phyloP scores from a whole-genome alignment of 1,140 invertebrate species.

The Euura lappo region DNA sequence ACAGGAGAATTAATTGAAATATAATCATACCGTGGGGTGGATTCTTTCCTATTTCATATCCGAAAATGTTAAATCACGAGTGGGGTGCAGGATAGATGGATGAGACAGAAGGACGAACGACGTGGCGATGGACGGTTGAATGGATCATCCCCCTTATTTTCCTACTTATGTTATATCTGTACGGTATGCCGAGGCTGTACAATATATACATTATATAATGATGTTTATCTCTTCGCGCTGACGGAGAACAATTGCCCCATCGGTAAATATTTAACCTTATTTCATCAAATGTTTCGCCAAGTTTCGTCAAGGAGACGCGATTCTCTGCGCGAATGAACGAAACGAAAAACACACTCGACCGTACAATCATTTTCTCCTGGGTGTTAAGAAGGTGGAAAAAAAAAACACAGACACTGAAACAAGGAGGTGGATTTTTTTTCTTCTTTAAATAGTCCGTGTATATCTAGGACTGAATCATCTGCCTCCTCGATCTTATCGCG shows the following conservation, averaged over 20 bases:
- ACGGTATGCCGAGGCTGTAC: conserved; percentile 20
- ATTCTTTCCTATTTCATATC: no score
- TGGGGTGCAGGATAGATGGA: neutral
- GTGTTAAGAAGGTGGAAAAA: no score
- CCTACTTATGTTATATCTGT: neutral
- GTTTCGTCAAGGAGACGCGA: neutral
- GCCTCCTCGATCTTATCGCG: neutral
- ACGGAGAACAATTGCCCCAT: conserved; percentile 55
- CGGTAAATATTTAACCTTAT: conserved; percentile 63
- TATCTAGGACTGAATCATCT: neutral
- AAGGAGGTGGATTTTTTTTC: no score
- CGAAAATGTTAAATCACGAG: neutral
- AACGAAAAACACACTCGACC: neutral
- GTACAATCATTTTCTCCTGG: no score
- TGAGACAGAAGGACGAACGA: neutral
- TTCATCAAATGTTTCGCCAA: conserved; percentile 59
- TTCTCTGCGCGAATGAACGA: neutral
- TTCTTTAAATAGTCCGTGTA: neutral
- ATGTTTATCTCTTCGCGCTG: conserved; percentile 57
- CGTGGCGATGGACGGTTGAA: conserved; percentile 25
- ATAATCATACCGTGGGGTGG: conserved; percentile 26
- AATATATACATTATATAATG: conserved; percentile 63
- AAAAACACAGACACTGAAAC: no score
- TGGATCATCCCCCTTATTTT: conserved; percentile 22
- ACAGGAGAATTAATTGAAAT: conserved; percentile 36